Evolutionary conservation across 2,113 vertebrate genomes (phyloP), one percentile per base, ranked within the genome.

Genomic region (Epinephelus cyanopodus): DNA sequence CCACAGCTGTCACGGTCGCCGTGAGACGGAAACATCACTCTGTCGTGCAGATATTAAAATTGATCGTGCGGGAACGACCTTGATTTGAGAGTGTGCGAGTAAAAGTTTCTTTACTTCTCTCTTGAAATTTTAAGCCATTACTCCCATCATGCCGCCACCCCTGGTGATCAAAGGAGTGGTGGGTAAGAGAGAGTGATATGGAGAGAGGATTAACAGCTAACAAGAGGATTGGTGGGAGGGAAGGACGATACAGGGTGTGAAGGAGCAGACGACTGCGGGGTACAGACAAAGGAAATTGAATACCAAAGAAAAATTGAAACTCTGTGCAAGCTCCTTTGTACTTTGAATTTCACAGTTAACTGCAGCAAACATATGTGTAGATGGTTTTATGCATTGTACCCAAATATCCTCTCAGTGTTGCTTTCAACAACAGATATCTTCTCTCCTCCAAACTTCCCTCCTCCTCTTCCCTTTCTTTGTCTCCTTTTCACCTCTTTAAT

Each of bases 161-260:
- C 50, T 23, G 50, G 58, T 90, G 92, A 93, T 93, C 92, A 94
- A 93, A 94, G 92, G 66, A 82, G 53, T 6, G 23, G 71, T 57
- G 76, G 68, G 67, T 74, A 62, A 79, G 45, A 67, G 80, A 87
- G 61, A 66, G 77, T 62, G 74, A 60, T 84, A 86, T 56, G 17
- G 71, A 82, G 72, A 81, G 80, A 85, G 90, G 79, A 90, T 89
- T 89, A 88, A 53, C 23, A 18, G 61, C 74, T 76, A 88, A 82
- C 86, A 83, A 87, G 71, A 82, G 60, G 66, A 86, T 74, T 66
- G 77, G 74, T 62, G 75, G 58, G 54, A 64, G 68, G 58, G 58
- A 66, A 56, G 70, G 78, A 82, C 2, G 47, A 23, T 10, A 23
- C 48, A 2, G 27, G 37, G 58, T 60, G 29, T 76, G 79, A 74